Conservation (phyloP, 2,113 vertebrate genomes). For the Pygoscelis adeliae region DNA sequence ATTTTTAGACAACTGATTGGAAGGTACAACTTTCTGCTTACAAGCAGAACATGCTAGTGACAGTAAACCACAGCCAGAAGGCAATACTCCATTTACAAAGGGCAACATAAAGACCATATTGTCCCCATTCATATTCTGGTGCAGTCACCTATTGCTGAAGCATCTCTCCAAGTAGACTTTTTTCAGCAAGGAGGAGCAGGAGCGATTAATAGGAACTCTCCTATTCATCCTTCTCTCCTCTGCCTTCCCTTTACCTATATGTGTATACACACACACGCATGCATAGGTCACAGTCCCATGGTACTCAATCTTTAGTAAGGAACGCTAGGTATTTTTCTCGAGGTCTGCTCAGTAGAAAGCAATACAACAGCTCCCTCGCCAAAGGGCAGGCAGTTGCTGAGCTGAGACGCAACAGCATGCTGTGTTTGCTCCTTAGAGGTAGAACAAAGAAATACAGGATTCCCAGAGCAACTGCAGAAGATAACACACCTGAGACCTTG, state of each 20-base stretch:
- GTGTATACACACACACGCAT: background rate
- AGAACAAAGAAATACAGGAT: background rate
- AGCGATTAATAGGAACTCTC: background rate
- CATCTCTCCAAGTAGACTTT: background rate
- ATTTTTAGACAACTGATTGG: conserved; percentile 28
- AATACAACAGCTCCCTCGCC: background rate
- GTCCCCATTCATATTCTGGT: background rate
- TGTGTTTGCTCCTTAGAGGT: background rate
- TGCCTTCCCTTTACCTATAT: background rate
- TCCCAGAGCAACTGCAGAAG: background rate
- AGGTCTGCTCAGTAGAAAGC: background rate
- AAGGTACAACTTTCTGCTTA: conserved; percentile 27
- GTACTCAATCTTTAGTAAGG: background rate
- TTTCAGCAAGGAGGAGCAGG: background rate
- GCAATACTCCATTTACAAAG: conserved; percentile 32
- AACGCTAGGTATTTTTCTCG: background rate
- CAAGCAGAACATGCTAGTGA: background rate
- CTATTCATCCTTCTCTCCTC: background rate
- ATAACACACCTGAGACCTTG: fast-evolving
- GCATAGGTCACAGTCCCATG: background rate
- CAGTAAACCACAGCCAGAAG: conserved; percentile 28
- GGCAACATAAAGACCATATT: background rate
- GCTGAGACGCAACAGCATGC: background rate
- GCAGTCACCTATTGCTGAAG: background rate
- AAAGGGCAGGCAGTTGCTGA: background rate